phyloP scores from a whole-genome alignment of 2,797 vertebrate species.

The Platyrinchus mystaceus region DNA sequence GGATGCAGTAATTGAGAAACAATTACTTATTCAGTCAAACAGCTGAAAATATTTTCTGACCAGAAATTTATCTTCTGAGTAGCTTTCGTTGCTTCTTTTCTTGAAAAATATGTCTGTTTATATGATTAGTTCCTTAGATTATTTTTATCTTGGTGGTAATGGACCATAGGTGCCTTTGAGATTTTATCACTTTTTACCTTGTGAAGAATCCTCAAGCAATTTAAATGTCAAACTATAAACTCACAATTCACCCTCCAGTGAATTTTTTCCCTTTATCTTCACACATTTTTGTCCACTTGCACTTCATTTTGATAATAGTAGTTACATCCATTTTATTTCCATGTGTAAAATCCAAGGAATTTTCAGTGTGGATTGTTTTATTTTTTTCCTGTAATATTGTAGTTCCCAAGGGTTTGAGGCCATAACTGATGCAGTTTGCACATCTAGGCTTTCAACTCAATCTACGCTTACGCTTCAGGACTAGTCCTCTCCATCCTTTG shows the following conservation, averaged over 20 bases:
- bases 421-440: background rate
- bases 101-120: background rate
- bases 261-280: background rate
- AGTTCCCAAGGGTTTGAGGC: background rate
- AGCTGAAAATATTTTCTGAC: background rate
- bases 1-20: background rate
- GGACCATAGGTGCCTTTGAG: background rate
- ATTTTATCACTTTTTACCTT: background rate
- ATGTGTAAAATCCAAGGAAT: background rate
- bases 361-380: background rate
- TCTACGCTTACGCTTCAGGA: background rate
- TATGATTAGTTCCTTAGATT: background rate
- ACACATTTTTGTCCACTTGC: background rate
- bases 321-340: background rate
- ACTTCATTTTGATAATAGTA: background rate
- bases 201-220: background rate
- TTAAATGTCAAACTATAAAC: background rate
- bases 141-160: background rate
- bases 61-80: background rate
- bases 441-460: background rate
- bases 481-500: background rate
- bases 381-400: background rate
- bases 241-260: background rate
- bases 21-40: background rate
- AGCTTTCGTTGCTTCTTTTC: background rate